phyloP scores from a whole-genome alignment of 2,113 vertebrate genomes.

The Nicator chloris region DNA sequence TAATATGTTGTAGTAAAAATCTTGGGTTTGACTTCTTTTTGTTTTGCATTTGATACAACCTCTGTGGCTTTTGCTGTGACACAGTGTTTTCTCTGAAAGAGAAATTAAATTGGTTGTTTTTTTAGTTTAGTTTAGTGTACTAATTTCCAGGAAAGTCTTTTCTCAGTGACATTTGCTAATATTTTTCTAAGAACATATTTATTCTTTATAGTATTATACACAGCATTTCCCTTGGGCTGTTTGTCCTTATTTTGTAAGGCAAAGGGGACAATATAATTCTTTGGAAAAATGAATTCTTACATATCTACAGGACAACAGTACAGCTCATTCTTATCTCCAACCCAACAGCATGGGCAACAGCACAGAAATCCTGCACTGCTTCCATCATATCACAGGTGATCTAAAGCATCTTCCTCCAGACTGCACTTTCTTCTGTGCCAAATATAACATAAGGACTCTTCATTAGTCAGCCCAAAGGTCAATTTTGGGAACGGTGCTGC shows the following conservation, averaged over 20 bases:
- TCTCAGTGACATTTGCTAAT: not conserved
- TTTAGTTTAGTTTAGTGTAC: not conserved
- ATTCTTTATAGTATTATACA: not conserved
- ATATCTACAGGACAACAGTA: not conserved
- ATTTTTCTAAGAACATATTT: not conserved
- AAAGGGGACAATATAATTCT: not conserved
- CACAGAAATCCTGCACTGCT: not conserved
- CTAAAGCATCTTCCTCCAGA: not conserved
- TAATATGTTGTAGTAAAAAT: not conserved
- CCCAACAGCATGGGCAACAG: not conserved
- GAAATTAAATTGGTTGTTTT: not conserved
- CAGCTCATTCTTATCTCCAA: not conserved
- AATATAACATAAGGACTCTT: not conserved
- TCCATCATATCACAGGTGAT: not conserved
- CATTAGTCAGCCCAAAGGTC: not conserved
- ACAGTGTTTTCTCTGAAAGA: not conserved
- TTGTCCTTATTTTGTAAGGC: not conserved
- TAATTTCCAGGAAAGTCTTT: not conserved
- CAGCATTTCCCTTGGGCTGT: not conserved
- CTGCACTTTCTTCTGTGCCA: not conserved
- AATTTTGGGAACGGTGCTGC: not conserved
- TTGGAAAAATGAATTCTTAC: not conserved
- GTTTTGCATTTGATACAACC: not conserved
- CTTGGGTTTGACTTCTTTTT: not conserved
- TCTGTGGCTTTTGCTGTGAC: not conserved